Conservation (phyloP, 2,113 vertebrate species). For the Odobenus rosmarus region DNA sequence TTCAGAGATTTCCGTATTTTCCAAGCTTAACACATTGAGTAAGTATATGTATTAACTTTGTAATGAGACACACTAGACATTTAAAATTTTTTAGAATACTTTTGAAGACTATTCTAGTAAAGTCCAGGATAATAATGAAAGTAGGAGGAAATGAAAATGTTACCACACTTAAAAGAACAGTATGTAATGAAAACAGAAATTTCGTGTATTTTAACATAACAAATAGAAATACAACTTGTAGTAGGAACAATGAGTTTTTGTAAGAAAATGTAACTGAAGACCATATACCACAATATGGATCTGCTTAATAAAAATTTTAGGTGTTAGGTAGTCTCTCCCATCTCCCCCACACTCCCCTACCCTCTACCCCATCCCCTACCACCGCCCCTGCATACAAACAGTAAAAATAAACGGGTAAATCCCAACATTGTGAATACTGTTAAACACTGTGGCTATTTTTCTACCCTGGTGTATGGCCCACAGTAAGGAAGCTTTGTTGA, state of each 20-base stretch:
- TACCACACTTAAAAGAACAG: conserved; percentile 2
- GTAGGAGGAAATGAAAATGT: conserved; percentile 8
- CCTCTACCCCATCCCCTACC: background rate
- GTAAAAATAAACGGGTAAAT: conserved; percentile 25
- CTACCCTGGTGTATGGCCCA: background rate
- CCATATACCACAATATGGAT: background rate
- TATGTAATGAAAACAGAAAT: background rate
- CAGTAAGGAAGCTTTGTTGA: conserved; percentile 38
- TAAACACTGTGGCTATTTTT: conserved; percentile 52
- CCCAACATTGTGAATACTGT: background rate
- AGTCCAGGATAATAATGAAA: background rate
- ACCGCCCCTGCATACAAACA: background rate
- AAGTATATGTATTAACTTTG: background rate
- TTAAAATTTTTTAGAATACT: background rate
- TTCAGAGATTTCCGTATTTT: conserved; percentile 16
- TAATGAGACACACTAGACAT: background rate
- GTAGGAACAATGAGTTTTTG: background rate
- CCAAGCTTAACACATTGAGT: background rate
- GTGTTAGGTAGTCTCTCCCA: conserved; percentile 10
- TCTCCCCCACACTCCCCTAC: too few relatives aligned
- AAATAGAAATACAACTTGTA: conserved; percentile 37
- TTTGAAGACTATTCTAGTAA: background rate
- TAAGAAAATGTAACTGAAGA: conserved; percentile 40
- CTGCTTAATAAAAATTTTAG: conserved; percentile 38
- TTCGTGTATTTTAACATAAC: background rate